Evolutionary conservation across 1,140 invertebrate genomes (phyloP), one percentile per base, ranked within the genome.

Genomic region (Archegozetes longisetosus): DNA sequence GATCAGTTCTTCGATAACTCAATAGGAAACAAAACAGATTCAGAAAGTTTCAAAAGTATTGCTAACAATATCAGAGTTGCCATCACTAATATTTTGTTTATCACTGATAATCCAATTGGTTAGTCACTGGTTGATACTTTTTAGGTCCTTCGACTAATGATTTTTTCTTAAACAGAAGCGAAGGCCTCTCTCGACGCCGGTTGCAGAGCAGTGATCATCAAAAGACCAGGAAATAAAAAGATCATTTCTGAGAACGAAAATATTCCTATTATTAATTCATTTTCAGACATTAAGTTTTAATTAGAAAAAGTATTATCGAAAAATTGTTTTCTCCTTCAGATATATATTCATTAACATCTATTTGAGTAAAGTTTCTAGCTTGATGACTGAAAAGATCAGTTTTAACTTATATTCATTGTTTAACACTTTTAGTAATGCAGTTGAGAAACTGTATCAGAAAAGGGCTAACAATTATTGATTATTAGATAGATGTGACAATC

Each of bases 1-100:
- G 50, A 57, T 14, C 49, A 64, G 29, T 64, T 24, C 54, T 64
- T 64, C 53, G 62, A 64, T 51, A 27, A 28, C 14, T 6, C 51
- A 1, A 57, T 64, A 13, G 62, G 58, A 17, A 24, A 46, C 25
- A 64, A 64, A 52, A 32, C 14, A 6, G 54, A 60, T 54, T 24
- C 48, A n/a, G 23, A 40, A 24, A 61, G 54, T 26, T 64, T 47
- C 40, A 32, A 56, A 17, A 61, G 53, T 9, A 61, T 64, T 49
- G 12, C 55, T 1, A 3, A 14, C 14, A 1, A 22, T 3, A 46
- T 64, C 13, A 40, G 50, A 2, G 40, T 47, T 13, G 14, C 28
- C 28, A 6, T 20, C 13, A 4, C 13, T 47, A 12, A 55, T 12
- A 61, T 60, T 3, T 27, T 64, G 4, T 64, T 61, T 40, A 48